phyloP scores from a whole-genome alignment of 2,113 vertebrate species.

The Misgurnus anguillicaudatus region DNA sequence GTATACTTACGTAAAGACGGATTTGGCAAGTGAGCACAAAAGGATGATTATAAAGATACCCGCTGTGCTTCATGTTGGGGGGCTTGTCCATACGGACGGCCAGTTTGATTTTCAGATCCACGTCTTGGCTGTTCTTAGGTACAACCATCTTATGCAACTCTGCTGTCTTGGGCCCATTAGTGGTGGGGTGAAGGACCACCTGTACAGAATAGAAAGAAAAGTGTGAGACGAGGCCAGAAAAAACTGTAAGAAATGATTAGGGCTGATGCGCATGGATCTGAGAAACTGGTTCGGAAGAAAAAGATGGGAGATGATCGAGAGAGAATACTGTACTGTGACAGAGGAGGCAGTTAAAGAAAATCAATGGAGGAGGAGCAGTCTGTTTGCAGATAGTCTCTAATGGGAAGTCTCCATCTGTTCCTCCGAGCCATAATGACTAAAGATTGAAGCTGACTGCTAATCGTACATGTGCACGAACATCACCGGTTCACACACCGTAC shows the following conservation, averaged over 20 bases:
- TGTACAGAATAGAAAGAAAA: conserved; percentile 61
- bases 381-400: conserved; percentile 47
- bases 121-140: conserved; percentile 93
- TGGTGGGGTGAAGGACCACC: conserved; percentile 91
- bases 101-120: conserved; percentile 91
- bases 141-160: conserved; percentile 93
- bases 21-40: background rate
- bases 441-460: conserved; percentile 3
- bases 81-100: conserved; percentile 97
- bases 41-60: conserved; percentile 76
- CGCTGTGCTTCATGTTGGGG: conserved; percentile 96
- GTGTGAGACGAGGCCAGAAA: background rate
- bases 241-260: background rate
- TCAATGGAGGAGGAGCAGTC: conserved; percentile 43
- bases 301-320: background rate
- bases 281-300: background rate
- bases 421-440: conserved; percentile 46
- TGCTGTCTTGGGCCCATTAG: conserved; percentile 87
- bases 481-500: conserved; percentile 6
- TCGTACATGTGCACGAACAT: conserved; percentile 1
- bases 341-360: conserved; percentile 22
- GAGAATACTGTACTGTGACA: background rate
- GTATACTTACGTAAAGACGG: background rate
- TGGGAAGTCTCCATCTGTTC: conserved; percentile 55
- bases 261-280: conserved; percentile 11